These are phyloP conservation scores for Digitonthophagus gazella DNA, from an alignment of 2,888 invertebrate genomes.

Conservation along the genomic window DNA sequence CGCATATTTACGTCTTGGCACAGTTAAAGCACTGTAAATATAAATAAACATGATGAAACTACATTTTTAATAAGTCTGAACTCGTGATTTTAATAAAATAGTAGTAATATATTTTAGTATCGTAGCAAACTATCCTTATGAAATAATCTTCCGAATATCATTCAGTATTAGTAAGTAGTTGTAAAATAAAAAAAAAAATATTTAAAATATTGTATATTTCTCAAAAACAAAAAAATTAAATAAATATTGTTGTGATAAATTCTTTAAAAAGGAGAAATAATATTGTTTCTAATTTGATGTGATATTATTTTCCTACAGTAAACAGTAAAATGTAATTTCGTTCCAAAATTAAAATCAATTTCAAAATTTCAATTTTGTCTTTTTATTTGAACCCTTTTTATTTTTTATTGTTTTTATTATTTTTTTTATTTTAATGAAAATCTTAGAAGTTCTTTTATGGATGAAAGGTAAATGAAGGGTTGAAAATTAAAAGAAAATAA, in stretches of 20 bases:
- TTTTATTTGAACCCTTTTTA: too few species aligned
- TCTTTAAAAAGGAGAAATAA: background rate
- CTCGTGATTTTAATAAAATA: conserved; percentile 9
- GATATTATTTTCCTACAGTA: background rate
- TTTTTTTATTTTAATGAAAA: background rate
- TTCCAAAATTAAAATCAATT: background rate
- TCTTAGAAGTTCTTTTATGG: too few species aligned
- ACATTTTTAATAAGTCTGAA: conserved; percentile 15
- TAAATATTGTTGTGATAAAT: background rate
- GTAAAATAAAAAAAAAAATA: background rate
- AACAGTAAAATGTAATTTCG: background rate
- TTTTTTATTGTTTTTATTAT: background rate
- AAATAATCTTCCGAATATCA: conserved; percentile 13
- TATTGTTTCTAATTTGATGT: background rate
- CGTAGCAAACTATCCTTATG: background rate
- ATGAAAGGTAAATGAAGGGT: background rate
- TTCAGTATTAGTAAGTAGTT: conserved; percentile 12
- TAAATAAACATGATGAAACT: conserved; percentile 7
- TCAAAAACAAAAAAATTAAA: background rate
- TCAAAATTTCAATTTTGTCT: background rate
- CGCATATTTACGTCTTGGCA: background rate
- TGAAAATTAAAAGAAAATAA: background rate
- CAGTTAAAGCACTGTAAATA: background rate
- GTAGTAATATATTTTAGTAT: conserved; percentile 13
- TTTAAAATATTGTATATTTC: too few species aligned